Evolutionary conservation across 64 coral and sea anemone species (phyloP), one percentile per base, ranked within the genome.

Genomic region (Stylophora pistillata): DNA sequence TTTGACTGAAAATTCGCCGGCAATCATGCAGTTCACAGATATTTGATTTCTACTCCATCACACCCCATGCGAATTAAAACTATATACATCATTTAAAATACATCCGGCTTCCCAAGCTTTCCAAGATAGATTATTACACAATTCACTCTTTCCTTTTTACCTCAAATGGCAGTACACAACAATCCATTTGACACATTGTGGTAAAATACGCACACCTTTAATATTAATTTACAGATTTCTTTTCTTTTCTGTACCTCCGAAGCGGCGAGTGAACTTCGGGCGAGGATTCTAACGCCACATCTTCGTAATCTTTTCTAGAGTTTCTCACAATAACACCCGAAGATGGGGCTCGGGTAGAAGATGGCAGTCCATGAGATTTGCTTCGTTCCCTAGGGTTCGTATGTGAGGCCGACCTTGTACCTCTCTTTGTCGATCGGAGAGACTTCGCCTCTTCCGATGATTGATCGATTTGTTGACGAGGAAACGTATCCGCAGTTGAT

Each of bases 401-500:
- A 25, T 81, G 87, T 9, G 91, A 88, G 25, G 86, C 86, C 26
- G 91, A 93, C 82, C 86, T 70, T 14, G 91, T 89, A 68, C 91
- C 86, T 70, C 86, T 71, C 25, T 86, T 87, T 1, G 84, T 87
- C 23, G 78, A 75, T 26, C 86, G 86, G 20, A 25, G 71, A 66
- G 33, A 25, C 86, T 56, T 93, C 72, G 86, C 77, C 58, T 73
- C 91, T 53, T 84, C 80, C 20, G 82, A 70, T 34, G 52, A 13
- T 31, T 69, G 65, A 33, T 80, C 82, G 37, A 58, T 78, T 16
- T 57, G 18, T 81, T 81, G 75, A 32, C 34, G 75, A 31, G 52
- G 47, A 33, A 78, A 60, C 14, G 55, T 79, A n/a, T 86, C 82
- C 20, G 75, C 65, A 5, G 54, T 86, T 11, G 90, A 92, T 75